Evolutionary conservation across 2,113 vertebrate genomes (phyloP).

Genomic region (Heliornis fulica): DNA sequence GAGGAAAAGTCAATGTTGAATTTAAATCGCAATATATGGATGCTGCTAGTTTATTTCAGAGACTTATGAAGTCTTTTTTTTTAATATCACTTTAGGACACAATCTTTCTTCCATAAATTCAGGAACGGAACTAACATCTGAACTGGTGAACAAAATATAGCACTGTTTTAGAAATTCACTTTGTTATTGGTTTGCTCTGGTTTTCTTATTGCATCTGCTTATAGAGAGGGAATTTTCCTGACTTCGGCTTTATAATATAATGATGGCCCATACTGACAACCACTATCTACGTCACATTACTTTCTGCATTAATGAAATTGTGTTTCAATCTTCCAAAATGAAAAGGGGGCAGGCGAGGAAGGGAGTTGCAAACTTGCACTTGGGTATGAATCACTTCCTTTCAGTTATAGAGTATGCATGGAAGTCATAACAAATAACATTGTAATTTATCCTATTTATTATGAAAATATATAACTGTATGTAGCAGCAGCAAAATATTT

Average conservation of each 20-base stretch:
- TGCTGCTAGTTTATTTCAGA: background rate
- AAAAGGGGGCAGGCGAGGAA: too few relatives aligned
- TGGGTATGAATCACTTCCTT: background rate
- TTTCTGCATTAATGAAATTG: background rate
- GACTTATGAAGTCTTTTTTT: background rate
- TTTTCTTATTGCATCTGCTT: background rate
- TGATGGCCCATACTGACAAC: background rate
- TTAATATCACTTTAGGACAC: background rate
- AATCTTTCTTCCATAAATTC: background rate
- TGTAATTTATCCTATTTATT: background rate
- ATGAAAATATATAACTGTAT: background rate
- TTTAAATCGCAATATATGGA: background rate
- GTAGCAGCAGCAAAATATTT: background rate
- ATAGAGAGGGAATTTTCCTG: background rate
- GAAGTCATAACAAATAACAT: background rate
- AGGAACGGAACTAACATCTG: background rate
- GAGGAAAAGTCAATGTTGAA: background rate
- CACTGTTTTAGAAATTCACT: background rate
- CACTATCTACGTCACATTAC: background rate
- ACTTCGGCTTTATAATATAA: background rate
- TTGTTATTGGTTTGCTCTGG: background rate
- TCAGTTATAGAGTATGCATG: rapidly evolving
- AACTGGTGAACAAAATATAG: background rate
- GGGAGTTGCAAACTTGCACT: background rate
- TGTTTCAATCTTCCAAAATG: background rate